Evolutionary conservation across 2,797 vertebrate species (phyloP), one percentile per base, ranked within the genome.

Genomic region (Merluccius polli): DNA sequence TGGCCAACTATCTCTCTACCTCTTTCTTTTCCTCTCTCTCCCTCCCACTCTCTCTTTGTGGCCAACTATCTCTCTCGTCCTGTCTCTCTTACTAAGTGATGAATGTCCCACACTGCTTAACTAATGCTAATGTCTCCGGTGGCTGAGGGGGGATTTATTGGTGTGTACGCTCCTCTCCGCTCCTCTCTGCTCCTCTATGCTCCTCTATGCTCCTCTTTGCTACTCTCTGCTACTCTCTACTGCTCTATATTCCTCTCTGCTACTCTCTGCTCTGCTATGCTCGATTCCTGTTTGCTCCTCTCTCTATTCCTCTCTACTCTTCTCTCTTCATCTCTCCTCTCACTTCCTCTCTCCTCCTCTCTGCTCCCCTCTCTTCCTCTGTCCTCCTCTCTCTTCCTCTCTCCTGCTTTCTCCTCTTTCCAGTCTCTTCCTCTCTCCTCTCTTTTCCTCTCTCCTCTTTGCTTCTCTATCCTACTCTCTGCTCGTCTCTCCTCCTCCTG

Each of bases 111-210:
- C 71, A 81, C 82, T 67, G 41, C 73, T 79, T 80, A 85, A 78
- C 77, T 82, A 83, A 85, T 81, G 80, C 81, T 85, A 84, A 88
- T 83, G 84, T 84, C 86, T 78, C 21, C 77, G 78, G 82, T 81
- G 87, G 89, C 90, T 88, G 90, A 82, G 74, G 82, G 82, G 44
- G 44, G 44, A 48, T 48, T 48, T 48, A 48, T 48, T 13, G 13
- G 38, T 21, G 44, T 24, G 52, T 59, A 24, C n/a, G 52, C 21
- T 59, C 21, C 48, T n/a, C 48, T 59, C 18, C n/a, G 18, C 52
- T n/a, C 18, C 7, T 59, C 52, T 59, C 52, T 59, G 21, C 21
- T n/a, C 11, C 38, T 41, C 11, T 12, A 8, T 41, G 11, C 6
- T 41, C 7, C 48, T 59, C 18, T 59, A 3, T 4, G 3, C 1